Base-by-base conservation (phyloP, 2,797 vertebrate genomes). In the Parotocinclus haroldoi region DNA sequence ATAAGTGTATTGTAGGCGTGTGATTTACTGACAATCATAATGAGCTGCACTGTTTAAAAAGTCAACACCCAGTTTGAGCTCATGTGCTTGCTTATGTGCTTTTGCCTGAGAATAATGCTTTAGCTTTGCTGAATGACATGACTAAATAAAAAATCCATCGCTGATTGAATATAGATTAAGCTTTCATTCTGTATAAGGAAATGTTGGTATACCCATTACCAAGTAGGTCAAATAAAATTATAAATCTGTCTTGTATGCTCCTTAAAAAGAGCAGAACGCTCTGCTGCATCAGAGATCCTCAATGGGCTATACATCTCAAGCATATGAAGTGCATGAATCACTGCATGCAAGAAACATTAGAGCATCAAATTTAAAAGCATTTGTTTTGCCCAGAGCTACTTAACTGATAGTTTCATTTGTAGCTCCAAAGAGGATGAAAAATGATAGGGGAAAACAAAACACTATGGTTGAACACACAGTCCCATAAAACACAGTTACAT, bases 161-260 rank as follows among this genome's bases (percentile, higher is more conserved):
- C 82, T 90, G 86, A 90, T 88, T 89, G 88, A 88, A 86, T 89
- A 89, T 88, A 90, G 85, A 92, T 91, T 91, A 89, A 89, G 89
- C 87, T 89, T 91, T 89, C 88, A 83, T 87, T 86, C 87, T 83
- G 85, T 78, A 63, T 27, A 77, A 56, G 67, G 52, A 84, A 69
- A 79, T 83, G 79, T 82, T 83, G 85, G 80, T 83, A 89, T 86
- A 89, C 89, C 89, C 89, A 87, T 89, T 91, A 90, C 88, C 86
- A 86, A 84, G 86, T 86, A 79, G 80, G 83, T 39, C 39, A 44
- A 45, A 46, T 38, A 38, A 38, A 55, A 56, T 80, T 79, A 83
- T 87, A 84, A 90, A 87, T 92, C 90, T 89, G 84, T 89, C 88
- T 85, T 80, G 80, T 76, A 84, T 84, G 86, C 75, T 80, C 83